Percentiles rank a stretch among this genome's conserved stretches.
phyloP scores from a whole-genome alignment of 1,140 invertebrate species.

The Nautilus pompilius region DNA sequence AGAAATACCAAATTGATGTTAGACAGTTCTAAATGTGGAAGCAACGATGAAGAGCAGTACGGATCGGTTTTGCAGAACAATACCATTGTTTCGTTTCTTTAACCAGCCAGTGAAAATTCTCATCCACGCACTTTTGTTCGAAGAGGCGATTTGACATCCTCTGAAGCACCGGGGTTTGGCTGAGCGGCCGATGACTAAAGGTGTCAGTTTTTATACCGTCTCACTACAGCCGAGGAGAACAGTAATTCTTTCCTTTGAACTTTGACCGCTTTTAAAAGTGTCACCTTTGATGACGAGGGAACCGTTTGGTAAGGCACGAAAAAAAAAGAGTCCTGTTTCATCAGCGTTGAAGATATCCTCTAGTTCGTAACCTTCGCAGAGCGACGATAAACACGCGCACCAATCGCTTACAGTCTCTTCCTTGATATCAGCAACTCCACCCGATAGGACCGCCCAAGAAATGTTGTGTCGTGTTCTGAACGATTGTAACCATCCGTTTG shows the following conservation, averaged over 20 bases:
- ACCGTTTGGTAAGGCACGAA: constrained; percentile 16
- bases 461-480: constrained; percentile 16
- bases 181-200: constrained; percentile 19
- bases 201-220: constrained; percentile 16
- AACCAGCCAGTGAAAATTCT: no score
- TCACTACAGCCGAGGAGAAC: constrained; percentile 16
- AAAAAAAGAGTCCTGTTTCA: constrained; percentile 28
- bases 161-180: constrained; percentile 14
- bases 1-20: no score
- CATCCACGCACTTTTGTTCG: no score
- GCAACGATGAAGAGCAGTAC: no score
- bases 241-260: constrained; percentile 20
- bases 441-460: constrained; percentile 12
- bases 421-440: constrained; percentile 15
- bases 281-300: constrained; percentile 21
- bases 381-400: constrained; percentile 8
- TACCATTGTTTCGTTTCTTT: no score
- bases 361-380: constrained; percentile 17
- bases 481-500: constrained; percentile 23
- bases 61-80: no score
- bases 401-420: constrained; percentile 3
- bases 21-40: no score
- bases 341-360: constrained; percentile 27
- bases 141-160: no score
- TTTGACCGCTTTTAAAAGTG: constrained; percentile 15